A percentile compares a stretch with the other conserved stretches of the same genome.
These are phyloP conservation scores for Pogoniulus pusillus DNA, from an alignment of 2,797 vertebrate genomes.

Conservation along the genomic window DNA sequence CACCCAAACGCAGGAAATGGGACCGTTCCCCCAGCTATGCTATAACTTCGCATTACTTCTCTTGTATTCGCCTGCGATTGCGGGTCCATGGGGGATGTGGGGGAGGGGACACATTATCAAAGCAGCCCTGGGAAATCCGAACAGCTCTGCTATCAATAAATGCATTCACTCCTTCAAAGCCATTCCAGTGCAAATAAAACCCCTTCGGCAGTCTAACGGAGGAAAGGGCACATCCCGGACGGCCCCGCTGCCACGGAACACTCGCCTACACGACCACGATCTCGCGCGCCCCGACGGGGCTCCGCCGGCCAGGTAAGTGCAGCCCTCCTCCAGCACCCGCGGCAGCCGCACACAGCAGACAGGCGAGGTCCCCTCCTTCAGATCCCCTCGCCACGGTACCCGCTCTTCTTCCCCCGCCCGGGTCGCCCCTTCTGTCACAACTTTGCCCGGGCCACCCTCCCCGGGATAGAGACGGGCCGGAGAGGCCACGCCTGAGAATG, in stretches of 20 bases:
- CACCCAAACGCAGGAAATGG: neutral
- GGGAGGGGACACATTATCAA: neutral
- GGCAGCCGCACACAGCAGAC: fast-evolving
- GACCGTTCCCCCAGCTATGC: neutral
- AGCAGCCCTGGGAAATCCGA: constrained; percentile 30
- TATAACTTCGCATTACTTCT: neutral
- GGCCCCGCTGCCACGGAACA: neutral
- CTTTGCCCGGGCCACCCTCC: neutral
- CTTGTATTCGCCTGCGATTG: neutral
- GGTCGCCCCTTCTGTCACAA: neutral
- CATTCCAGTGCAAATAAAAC: constrained; percentile 1
- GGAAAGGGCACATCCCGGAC: neutral
- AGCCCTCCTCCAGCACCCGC: neutral
- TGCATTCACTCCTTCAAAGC: constrained; percentile 7
- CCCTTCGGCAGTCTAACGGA: neutral
- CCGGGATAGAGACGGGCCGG: neutral
- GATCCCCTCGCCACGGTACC: neutral
- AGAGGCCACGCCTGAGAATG: neutral
- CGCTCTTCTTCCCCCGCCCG: no score
- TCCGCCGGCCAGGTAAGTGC: constrained; percentile 4
- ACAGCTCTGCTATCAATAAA: constrained; percentile 31
- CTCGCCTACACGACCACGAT: neutral
- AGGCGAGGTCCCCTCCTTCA: neutral
- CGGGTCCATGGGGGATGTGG: neutral
- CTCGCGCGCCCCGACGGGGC: neutral